Evolutionary conservation across 2,797 vertebrate species (phyloP).

Genomic region (Pipistrellus pipistrellus): DNA sequence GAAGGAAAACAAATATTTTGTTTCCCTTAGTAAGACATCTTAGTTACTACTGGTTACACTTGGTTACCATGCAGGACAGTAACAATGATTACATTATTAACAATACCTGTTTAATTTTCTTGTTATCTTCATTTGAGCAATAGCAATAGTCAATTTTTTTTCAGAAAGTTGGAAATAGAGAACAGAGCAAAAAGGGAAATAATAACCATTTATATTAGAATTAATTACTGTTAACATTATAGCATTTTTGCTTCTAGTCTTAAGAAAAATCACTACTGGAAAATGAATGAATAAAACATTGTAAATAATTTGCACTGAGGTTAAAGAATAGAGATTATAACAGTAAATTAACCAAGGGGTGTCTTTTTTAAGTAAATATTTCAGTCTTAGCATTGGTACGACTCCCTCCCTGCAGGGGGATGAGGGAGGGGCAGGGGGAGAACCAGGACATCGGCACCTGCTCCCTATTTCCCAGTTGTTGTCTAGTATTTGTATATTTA

Average conservation of each 20-base stretch:
- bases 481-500: background rate
- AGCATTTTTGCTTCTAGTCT: background rate
- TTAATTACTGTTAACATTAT: conserved; percentile 2
- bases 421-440: too few relatives aligned
- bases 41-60: background rate
- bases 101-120: background rate
- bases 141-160: conserved; percentile 7
- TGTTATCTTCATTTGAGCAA: conserved; percentile 26
- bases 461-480: background rate
- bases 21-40: background rate
- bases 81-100: background rate
- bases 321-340: conserved; percentile 26
- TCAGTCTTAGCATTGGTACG: background rate
- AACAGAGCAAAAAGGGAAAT: conserved; percentile 41
- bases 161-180: conserved; percentile 64
- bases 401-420: too few relatives aligned
- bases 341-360: conserved; percentile 5
- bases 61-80: background rate
- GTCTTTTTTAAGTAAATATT: background rate
- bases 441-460: background rate
- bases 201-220: background rate
- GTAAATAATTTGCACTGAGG: conserved; percentile 27
- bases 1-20: conserved; percentile 1
- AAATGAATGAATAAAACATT: conserved; percentile 32
- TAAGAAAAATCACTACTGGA: background rate